These are phyloP conservation scores for Eupleurogrammus muticus DNA, from an alignment of 2,797 vertebrate species.

Conservation along the genomic window DNA sequence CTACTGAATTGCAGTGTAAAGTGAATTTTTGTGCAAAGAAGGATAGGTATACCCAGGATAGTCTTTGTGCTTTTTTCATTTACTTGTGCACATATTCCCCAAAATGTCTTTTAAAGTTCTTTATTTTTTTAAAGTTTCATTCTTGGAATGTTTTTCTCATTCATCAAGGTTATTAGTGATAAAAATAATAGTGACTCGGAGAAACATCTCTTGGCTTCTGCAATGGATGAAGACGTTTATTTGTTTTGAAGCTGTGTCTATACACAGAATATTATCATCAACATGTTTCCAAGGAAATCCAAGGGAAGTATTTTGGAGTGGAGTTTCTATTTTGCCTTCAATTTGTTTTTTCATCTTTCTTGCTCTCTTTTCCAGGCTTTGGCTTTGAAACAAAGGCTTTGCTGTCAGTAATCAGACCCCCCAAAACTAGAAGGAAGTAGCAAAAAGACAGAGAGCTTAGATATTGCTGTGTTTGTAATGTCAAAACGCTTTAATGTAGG, in stretches of 20 bases:
- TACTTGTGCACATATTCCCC: too few species aligned
- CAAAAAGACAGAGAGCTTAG: constrained; percentile 38
- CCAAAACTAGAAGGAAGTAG: constrained; percentile 19
- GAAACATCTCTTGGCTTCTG: too few species aligned
- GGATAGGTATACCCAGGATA: too few species aligned
- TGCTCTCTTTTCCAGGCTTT: constrained; percentile 15
- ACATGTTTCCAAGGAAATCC: not conserved
- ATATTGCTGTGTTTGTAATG: constrained; percentile 50
- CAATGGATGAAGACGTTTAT: not conserved
- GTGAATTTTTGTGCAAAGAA: too few species aligned
- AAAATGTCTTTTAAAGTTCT: too few species aligned
- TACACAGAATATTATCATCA: not conserved
- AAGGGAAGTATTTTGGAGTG: not conserved
- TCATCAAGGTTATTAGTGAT: too few species aligned
- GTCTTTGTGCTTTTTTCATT: too few species aligned
- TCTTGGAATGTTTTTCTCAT: too few species aligned
- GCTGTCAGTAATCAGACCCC: constrained; percentile 64
- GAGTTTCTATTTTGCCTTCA: not conserved
- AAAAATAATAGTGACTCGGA: too few species aligned
- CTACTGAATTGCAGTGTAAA: too few species aligned
- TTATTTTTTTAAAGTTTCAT: too few species aligned
- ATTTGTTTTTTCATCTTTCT: not conserved
- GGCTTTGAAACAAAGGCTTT: constrained; percentile 19
- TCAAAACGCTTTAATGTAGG: constrained; percentile 43
- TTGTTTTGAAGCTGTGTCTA: not conserved